Evolutionary conservation across 1,140 invertebrate genomes (phyloP).

Genomic region (Saxidomus purpurata): DNA sequence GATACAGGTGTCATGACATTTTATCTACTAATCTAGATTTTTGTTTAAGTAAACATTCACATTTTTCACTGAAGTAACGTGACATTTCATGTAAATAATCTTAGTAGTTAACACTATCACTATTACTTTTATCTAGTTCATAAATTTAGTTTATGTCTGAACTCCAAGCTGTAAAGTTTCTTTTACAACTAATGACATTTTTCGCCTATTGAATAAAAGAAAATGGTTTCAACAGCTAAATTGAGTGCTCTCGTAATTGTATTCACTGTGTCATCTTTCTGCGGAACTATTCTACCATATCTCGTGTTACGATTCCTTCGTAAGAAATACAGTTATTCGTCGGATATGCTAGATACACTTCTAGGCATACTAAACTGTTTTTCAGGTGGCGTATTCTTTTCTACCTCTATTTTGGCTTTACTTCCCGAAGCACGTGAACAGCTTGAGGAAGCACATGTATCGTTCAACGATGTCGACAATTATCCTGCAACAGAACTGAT

Average conservation of each 20-base stretch:
- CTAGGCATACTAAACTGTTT: constrained; percentile 85
- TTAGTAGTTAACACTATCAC: too few species aligned
- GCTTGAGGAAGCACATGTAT: constrained; percentile 67
- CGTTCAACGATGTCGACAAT: constrained; percentile 34
- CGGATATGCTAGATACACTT: not conserved
- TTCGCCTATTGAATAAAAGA: too few species aligned
- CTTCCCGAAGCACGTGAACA: constrained; percentile 87
- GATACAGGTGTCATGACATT: too few species aligned
- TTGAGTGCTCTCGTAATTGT: not conserved
- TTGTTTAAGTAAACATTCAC: too few species aligned
- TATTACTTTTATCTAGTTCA: too few species aligned
- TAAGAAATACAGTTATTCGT: not conserved
- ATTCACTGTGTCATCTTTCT: constrained; percentile 24
- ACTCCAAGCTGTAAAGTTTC: too few species aligned
- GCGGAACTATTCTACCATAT: constrained; percentile 33
- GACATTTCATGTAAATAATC: too few species aligned
- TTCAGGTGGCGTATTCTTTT: constrained; percentile 88
- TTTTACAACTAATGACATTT: too few species aligned
- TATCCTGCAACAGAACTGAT: constrained; percentile 74
- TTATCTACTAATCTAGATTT: too few species aligned
- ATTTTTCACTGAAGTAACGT: too few species aligned
- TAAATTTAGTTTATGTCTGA: too few species aligned
- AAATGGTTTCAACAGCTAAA: constrained; percentile 31
- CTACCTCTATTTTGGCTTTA: constrained; percentile 87
- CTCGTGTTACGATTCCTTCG: not conserved